phyloP scores from a whole-genome alignment of 2,888 invertebrate genomes.

The Eurois occulta region DNA sequence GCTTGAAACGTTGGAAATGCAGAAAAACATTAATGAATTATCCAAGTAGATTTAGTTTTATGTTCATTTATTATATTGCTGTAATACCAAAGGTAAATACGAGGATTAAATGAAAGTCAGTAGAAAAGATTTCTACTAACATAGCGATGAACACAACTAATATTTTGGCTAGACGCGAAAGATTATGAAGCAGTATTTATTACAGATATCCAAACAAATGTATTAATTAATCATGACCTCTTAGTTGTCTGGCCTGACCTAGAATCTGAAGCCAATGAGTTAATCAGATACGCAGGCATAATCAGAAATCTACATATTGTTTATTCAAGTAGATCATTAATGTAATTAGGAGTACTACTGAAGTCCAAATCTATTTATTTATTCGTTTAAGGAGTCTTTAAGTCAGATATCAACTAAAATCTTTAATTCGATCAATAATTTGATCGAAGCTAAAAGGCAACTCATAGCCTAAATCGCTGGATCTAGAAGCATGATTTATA shows the following conservation, averaged over 20 bases:
- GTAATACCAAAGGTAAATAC: conserved; percentile 16
- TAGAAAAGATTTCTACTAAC: neutral
- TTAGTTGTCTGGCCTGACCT: conserved; percentile 1
- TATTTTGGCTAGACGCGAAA: conserved; percentile 24
- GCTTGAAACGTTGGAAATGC: conserved; percentile 44
- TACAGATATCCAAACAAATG: conserved; percentile 23
- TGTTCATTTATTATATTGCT: conserved; percentile 10
- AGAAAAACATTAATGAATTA: conserved; percentile 39
- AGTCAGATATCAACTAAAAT: neutral
- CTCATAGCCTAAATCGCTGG: neutral
- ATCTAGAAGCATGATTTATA: neutral
- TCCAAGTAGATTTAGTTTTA: conserved; percentile 7
- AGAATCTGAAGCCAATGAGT: neutral
- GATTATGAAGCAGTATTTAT: conserved; percentile 24
- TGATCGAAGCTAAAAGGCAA: neutral
- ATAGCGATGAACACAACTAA: neutral
- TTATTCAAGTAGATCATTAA: conserved; percentile 26
- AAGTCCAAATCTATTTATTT: neutral
- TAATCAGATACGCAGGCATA: conserved; percentile 16
- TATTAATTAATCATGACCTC: conserved; percentile 20
- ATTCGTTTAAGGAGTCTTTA: neutral
- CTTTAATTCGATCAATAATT: neutral
- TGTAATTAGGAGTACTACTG: neutral
- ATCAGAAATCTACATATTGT: conserved; percentile 33
- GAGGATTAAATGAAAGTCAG: neutral